Evolutionary conservation across 1,140 invertebrate genomes (phyloP).

Genomic region (Aplysia californica): DNA sequence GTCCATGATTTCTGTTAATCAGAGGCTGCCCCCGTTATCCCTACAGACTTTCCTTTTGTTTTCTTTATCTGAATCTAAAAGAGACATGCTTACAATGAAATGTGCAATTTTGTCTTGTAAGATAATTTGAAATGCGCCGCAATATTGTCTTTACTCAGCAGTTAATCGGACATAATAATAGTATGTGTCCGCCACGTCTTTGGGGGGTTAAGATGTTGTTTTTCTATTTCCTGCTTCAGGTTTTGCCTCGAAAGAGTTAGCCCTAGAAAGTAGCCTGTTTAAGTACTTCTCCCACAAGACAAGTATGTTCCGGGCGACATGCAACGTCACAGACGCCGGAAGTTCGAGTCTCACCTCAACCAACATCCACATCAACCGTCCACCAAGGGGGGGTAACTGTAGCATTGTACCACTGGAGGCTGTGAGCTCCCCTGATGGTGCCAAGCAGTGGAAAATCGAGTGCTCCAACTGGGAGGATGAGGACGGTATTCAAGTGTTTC

Average conservation of each 20-base stretch:
- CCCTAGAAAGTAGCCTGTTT: neutral
- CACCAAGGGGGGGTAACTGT: conserved; percentile 2
- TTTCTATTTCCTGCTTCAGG: neutral
- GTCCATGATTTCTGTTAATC: too few species aligned
- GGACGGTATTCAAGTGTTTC: conserved; percentile 6
- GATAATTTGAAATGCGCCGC: too few species aligned
- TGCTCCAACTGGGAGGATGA: conserved; percentile 6
- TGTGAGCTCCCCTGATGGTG: neutral
- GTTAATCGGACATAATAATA: too few species aligned
- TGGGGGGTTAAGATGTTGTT: too few species aligned
- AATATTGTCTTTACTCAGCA: too few species aligned
- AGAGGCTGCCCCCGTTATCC: too few species aligned
- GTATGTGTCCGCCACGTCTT: too few species aligned
- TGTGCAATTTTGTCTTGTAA: too few species aligned
- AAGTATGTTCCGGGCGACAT: neutral
- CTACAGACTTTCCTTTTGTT: too few species aligned
- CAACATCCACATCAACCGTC: neutral
- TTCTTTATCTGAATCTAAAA: too few species aligned
- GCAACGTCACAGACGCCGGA: neutral
- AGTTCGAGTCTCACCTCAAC: neutral
- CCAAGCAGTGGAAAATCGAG: neutral
- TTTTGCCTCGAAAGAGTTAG: neutral
- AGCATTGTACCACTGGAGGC: neutral
- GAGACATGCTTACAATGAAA: too few species aligned
- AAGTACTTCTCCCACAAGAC: neutral